Evolutionary conservation across 2,113 vertebrate species (phyloP).

Genomic region (Eubucco bourcierii): DNA sequence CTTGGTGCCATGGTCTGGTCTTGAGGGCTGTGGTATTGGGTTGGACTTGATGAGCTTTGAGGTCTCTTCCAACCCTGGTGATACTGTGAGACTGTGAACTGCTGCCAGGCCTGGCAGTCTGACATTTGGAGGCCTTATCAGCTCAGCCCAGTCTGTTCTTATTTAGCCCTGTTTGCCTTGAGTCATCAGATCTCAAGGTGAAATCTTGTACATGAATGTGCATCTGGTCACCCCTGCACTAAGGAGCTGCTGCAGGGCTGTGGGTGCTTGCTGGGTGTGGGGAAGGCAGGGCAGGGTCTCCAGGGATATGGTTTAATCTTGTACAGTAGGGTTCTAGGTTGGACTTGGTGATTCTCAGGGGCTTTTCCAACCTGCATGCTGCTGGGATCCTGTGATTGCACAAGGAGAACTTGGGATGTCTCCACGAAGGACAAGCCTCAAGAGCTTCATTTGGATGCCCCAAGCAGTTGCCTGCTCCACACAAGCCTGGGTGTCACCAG

Average conservation of each 20-base stretch:
- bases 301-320: too few species aligned
- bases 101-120: neutral
- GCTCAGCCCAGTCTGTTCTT: neutral
- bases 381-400: too few species aligned
- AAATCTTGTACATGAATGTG: accelerated
- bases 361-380: too few species aligned
- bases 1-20: too few species aligned
- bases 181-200: accelerated
- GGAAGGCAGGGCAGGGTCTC: neutral
- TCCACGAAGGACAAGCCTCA: accelerated
- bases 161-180: neutral
- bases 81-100: too few species aligned
- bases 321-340: too few species aligned
- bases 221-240: neutral
- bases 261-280: accelerated
- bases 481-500: neutral
- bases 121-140: neutral
- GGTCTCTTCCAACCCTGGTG: too few species aligned
- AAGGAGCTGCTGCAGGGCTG: neutral
- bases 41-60: too few species aligned
- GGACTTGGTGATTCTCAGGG: too few species aligned
- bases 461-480: accelerated
- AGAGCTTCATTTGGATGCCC: accelerated
- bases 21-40: too few species aligned
- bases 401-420: neutral